Conservation (phyloP, 1,140 invertebrate species). For the Aphelinus certus region DNA sequence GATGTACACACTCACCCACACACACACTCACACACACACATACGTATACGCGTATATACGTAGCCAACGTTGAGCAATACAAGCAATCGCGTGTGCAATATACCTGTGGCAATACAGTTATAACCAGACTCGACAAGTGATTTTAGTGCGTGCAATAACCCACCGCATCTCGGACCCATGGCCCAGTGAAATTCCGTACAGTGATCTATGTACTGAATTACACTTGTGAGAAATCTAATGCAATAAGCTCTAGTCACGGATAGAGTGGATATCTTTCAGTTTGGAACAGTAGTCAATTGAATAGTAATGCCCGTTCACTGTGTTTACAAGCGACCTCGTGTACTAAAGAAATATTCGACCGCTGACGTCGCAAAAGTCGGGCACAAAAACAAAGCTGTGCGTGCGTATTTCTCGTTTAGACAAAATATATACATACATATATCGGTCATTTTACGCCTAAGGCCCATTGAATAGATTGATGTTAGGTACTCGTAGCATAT, state of each 20-base stretch:
- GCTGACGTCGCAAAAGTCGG: background rate
- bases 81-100: background rate
- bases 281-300: background rate
- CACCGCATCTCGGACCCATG: background rate
- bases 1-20: background rate
- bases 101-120: too few species aligned
- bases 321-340: constrained; percentile 20
- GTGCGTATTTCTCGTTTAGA: background rate
- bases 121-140: too few species aligned
- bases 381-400: background rate
- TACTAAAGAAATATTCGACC: background rate
- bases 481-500: background rate
- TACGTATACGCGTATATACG: background rate
- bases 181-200: background rate
- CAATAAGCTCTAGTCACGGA: background rate
- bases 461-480: too few species aligned
- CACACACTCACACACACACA: background rate
- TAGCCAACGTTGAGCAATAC: background rate
- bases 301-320: background rate
- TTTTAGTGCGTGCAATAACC: too few species aligned
- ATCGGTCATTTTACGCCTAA: too few species aligned
- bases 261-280: background rate
- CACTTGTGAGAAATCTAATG: background rate
- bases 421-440: too few species aligned
- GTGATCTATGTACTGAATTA: background rate